Evolutionary conservation across 1,140 invertebrate genomes (phyloP), one percentile per base, ranked within the genome.

Genomic region (fruit fly (Drosophila melanogaster)): DNA sequence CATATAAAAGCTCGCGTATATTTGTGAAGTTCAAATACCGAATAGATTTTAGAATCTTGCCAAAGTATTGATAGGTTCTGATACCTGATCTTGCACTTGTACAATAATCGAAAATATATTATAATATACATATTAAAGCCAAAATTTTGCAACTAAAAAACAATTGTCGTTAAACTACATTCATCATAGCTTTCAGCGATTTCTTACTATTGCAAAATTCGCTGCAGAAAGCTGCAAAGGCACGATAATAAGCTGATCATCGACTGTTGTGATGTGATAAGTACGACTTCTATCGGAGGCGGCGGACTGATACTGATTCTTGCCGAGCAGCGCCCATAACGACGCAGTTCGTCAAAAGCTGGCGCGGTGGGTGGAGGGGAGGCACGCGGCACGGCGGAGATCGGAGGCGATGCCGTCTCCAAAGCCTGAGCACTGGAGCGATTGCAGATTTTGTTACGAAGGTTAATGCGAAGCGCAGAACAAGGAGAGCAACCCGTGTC

Each of bases 361-460:
- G 40, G 57, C 19, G 43, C 51, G 71, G 33, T 40, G 38, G 43
- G 56, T 56, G 46, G 64, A 49, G 17, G 51, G 49, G 44, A 44
- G 37, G 44, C 22, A 54, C 47, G 44, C 22, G 37, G 70, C 47
- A 56, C 46, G 46, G 37, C 60, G 30, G 30, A 44, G 49, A 76
- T 76, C 72, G 72, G 60, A 76, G 72, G 61, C 72, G 72, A 76
- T 76, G 72, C 70, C 60, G 53, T 53, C 40, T 66, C 72, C 51
- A 76, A 66, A 76, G 60, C 71, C 41, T 64, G 54, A 56, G 56
- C 64, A 65, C 55, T 84, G 72, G 40, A 65, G 62, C 71, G 81
- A 79, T 76, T 83, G 81, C 79, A 81, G 81, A 87, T 87, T 86
- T 74, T 76, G 74, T 76, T 62, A 62, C 64, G 69, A 64, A 87